Evolutionary conservation across 2,888 invertebrate genomes (phyloP).

Genomic region (Nasonia oneida): DNA sequence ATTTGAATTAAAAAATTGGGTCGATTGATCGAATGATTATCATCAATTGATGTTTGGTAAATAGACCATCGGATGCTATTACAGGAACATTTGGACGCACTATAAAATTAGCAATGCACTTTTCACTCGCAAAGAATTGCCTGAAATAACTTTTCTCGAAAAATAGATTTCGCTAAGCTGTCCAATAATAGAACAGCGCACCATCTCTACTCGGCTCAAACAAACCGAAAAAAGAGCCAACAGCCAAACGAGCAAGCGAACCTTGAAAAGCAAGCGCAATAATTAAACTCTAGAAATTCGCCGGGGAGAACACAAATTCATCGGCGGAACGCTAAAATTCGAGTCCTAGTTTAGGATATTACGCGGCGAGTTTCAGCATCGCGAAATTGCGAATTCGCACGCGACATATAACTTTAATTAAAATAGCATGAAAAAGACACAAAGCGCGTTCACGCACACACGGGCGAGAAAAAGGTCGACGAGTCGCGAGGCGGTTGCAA

Average conservation of each 20-base stretch:
- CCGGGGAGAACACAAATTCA: conserved; percentile 28
- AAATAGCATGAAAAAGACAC: conserved; percentile 46
- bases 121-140: too few species aligned
- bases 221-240: neutral
- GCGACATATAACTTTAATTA: conserved; percentile 53
- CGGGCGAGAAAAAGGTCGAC: neutral
- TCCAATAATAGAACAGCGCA: too few species aligned
- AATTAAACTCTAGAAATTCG: conserved; percentile 25
- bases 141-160: too few species aligned
- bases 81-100: too few species aligned
- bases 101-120: too few species aligned
- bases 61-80: too few species aligned
- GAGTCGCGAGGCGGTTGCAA: neutral
- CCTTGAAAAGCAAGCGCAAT: neutral
- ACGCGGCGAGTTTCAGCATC: neutral
- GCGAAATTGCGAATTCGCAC: conserved; percentile 36
- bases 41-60: too few species aligned
- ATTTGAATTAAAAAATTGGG: neutral
- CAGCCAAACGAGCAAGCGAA: neutral
- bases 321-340: conserved; percentile 5
- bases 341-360: conserved; percentile 37
- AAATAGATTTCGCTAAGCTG: too few species aligned
- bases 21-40: neutral
- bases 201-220: neutral
- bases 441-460: conserved; percentile 22